Base-by-base conservation (phyloP, 2,113 vertebrate species). In the Rhinogobius similis region DNA sequence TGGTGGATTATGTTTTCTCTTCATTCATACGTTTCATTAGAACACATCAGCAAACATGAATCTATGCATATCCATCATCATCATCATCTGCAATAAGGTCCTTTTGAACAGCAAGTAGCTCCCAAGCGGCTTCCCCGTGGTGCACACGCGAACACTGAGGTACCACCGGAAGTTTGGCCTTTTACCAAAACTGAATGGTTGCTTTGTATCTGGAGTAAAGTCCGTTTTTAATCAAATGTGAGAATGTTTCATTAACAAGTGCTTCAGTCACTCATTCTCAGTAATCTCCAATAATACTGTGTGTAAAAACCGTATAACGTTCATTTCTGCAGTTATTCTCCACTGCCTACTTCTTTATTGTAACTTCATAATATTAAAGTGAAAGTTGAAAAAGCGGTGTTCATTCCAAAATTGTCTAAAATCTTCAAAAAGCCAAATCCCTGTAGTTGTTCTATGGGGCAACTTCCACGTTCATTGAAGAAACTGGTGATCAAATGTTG, bases 1-100 rank as follows among this genome's bases (percentile, higher is more conserved):
- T 24, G 63, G 32, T 79, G 72, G 64, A 61, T 43, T 72, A 62
- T 82, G 79, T 88, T 86, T 87, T 77, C 79, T 75, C 81, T 88
- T 86, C 70, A 76, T 79, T 86, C 70, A 76, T 78, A 75, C 26
- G 62, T 87, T 75, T 89, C 84, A 89, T 88, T 88, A 86, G 81
- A 82, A 79, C 62, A 75, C 71, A 81, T 70, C 70, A 73, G 24
- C 76, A 83, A 83, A 85, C 70, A 63, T 73, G 77, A 78, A 89
- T 72, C 74, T 83, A 75, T 72, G 71, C 75, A 69, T 78, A 84
- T 79, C 73, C 92, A 94, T 95, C 88, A 83, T 83, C 84, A 86
- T 84, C 82, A 77, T 81, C 53, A 71, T 73, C 59, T 70, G 74
- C 76, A 87, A 75, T 82, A 56, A 59, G 43, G 74, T 70, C 71